Evolutionary conservation across 2,797 vertebrate species (phyloP).

Genomic region (Nyctalus aviator): DNA sequence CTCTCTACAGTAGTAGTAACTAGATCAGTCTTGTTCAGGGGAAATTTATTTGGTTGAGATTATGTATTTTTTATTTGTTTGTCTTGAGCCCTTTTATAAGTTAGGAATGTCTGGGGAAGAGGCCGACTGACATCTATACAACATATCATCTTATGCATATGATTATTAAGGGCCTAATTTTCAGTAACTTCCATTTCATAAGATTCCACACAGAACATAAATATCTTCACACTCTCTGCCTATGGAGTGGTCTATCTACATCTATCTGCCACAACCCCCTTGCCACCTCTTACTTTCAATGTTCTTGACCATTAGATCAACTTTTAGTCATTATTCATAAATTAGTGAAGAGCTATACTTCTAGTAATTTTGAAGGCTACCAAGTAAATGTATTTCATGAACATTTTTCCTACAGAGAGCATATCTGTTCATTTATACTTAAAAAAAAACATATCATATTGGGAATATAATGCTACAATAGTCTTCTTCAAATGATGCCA

Average conservation of each 20-base stretch:
- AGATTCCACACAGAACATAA: not conserved
- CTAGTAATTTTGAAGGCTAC: not conserved
- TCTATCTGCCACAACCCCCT: not conserved
- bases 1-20: not conserved
- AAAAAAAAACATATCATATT: not conserved
- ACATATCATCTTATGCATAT: not conserved
- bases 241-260: not conserved
- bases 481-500: not conserved
- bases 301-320: not conserved
- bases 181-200: not conserved
- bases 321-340: not conserved
- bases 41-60: not conserved
- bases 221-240: not conserved
- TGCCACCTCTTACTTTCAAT: not conserved
- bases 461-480: not conserved
- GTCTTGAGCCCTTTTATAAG: not conserved
- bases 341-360: not conserved
- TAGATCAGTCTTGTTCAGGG: not conserved
- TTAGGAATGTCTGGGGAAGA: not conserved
- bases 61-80: not conserved
- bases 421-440: not conserved
- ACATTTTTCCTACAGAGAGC: not conserved
- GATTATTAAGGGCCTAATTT: not conserved
- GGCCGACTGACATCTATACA: not conserved
- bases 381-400: not conserved